Conservation (phyloP, 2,113 vertebrate genomes). For the Xiphorhynchus elegans region DNA sequence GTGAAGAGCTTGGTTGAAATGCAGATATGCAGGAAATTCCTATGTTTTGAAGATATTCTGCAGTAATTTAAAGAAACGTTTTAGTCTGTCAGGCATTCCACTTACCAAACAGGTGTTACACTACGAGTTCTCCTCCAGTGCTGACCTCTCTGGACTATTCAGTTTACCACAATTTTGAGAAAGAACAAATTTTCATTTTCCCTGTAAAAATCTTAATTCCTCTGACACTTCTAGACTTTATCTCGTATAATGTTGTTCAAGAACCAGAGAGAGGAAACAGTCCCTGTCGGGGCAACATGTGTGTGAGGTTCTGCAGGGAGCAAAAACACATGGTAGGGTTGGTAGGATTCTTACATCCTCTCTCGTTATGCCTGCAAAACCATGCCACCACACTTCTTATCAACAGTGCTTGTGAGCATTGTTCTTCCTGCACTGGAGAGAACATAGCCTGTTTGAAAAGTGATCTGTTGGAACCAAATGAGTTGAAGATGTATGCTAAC, state of each 20-base stretch:
- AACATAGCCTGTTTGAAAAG: background rate
- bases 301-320: background rate
- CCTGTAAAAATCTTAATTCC: background rate
- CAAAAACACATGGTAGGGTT: background rate
- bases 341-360: background rate
- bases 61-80: background rate
- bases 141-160: background rate
- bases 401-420: background rate
- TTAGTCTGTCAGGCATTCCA: background rate
- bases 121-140: background rate
- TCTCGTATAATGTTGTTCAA: background rate
- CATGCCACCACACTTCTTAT: accelerated
- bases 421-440: background rate
- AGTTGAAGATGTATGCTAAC: accelerated
- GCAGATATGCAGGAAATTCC: background rate
- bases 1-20: background rate
- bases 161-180: background rate
- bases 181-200: background rate
- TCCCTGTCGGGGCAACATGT: background rate
- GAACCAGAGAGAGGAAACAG: background rate
- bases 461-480: background rate
- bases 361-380: background rate
- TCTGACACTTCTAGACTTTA: background rate
- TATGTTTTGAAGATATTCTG: background rate
- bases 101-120: background rate